Evolutionary conservation across 2,888 invertebrate genomes (phyloP), one percentile per base, ranked within the genome.

Genomic region (Ditylenchus weischeri): DNA sequence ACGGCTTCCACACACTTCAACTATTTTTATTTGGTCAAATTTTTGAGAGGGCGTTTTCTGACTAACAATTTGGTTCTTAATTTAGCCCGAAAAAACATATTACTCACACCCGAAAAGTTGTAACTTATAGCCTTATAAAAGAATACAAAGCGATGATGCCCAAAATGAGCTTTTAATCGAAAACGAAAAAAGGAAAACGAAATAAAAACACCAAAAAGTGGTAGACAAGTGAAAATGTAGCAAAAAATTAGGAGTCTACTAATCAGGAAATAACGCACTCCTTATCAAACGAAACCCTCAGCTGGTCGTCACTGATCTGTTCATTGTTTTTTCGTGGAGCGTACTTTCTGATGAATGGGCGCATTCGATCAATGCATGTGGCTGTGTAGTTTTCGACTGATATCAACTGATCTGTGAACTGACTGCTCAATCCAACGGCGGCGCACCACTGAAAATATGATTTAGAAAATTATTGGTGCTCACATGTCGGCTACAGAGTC

Each of bases 341-440:
- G 62, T 69, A 78, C 50, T 72, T 73, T 4, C 75, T 60, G 18
- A 78, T 72, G 59, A 78, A 80, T 11, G 72, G 71, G 2, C 76
- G 69, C 75, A 80, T 69, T 49, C 74, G 66, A 54, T 78, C 79
- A 15, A 76, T 43, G 63, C 78, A 79, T 15, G 75, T 67, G 8
- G 57, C 60, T 10, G 76, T 74, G 65, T 80, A 80, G 47, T 66
- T 58, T 29, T 80, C 74, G 29, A 73, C 72, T 0, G 77, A 74
- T 50, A 80, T 80, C 66, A 75, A 62, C 29, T 75, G 64, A 48
- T 81, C 79, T 21, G 67, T 71, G 38, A 68, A 70, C 50, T 76
- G 72, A 63, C 76, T 78, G 51, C 74, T 76, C 47, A 81, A 65
- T 1, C 78, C 80, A 23, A 81, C 76, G 0, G 77, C 72, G 0